phyloP scores from a whole-genome alignment of 1,140 invertebrate species.

The Aradophagus sp. region DNA sequence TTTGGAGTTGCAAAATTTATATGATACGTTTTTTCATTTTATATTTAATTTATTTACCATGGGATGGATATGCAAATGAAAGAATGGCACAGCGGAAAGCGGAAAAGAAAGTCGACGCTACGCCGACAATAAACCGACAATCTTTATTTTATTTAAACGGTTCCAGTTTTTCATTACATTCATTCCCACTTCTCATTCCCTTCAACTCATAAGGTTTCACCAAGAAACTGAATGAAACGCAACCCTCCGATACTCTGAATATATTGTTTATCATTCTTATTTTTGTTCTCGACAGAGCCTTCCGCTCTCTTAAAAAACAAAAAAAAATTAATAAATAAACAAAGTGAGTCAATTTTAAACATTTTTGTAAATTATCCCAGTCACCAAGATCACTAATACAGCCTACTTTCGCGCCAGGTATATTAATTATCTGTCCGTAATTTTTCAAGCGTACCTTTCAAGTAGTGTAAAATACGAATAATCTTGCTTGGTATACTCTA shows the following conservation, averaged over 20 bases:
- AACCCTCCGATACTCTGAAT: conserved; percentile 66
- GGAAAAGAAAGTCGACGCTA: conserved; percentile 39
- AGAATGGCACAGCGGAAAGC: conserved; percentile 23
- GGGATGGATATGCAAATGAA: conserved; percentile 42
- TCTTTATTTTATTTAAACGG: conserved; percentile 75
- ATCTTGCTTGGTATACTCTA: too few species aligned
- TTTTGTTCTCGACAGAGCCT: conserved; percentile 58
- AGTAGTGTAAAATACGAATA: too few species aligned
- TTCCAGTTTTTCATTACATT: conserved; percentile 74
- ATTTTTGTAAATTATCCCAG: too few species aligned
- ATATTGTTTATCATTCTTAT: conserved; percentile 73
- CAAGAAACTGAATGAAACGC: conserved; percentile 43
- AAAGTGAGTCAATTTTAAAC: conserved; percentile 64
- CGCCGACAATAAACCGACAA: conserved; percentile 72
- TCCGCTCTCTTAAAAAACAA: conserved; percentile 32
- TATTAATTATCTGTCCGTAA: too few species aligned
- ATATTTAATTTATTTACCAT: conserved; percentile 47
- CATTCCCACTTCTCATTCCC: conserved; percentile 65
- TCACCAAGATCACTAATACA: too few species aligned
- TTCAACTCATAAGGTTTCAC: conserved; percentile 55
- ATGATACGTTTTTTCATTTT: conserved; percentile 43
- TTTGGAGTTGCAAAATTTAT: conserved; percentile 19
- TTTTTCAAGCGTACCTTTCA: too few species aligned
- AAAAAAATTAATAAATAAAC: too few species aligned
- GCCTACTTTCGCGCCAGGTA: too few species aligned